Evolutionary conservation across 2,888 invertebrate genomes (phyloP).

Genomic region (Zonitis immaculata): DNA sequence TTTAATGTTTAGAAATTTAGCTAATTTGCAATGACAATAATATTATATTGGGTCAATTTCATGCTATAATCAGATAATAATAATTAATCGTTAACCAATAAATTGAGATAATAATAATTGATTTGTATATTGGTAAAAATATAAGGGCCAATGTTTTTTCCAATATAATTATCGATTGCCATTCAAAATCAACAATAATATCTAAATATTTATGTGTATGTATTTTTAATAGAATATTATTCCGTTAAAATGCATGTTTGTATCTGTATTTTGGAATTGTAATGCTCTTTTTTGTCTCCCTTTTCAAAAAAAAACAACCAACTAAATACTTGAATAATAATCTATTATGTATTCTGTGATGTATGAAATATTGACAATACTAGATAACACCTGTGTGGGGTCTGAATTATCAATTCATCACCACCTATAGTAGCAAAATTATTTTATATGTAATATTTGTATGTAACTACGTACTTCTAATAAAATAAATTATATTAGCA

Average conservation of each 20-base stretch:
- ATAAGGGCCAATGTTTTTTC: conserved; percentile 42
- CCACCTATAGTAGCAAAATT: conserved; percentile 27
- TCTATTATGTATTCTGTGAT: conserved; percentile 37
- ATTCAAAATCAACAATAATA: conserved; percentile 1
- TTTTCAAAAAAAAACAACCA: conserved; percentile 10
- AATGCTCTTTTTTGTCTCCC: conserved; percentile 15
- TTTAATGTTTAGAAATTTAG: conserved; percentile 25
- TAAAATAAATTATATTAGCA: conserved; percentile 38
- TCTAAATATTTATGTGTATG: conserved; percentile 16
- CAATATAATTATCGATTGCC: conserved; percentile 32
- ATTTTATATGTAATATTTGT: conserved; percentile 45
- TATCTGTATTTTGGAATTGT: conserved; percentile 19
- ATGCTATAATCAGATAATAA: conserved; percentile 10
- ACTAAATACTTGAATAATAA: conserved; percentile 7
- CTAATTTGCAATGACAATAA: conserved; percentile 35
- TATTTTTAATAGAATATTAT: conserved; percentile 20
- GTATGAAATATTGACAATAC: conserved; percentile 42
- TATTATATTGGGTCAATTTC: conserved; percentile 33
- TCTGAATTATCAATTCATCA: conserved; percentile 28
- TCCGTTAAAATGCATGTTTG: conserved; percentile 20
- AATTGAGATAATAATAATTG: conserved; percentile 9
- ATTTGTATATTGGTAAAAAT: conserved; percentile 41
- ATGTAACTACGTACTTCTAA: conserved; percentile 38
- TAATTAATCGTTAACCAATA: neutral
- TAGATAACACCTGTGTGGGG: conserved; percentile 35